Base-by-base conservation (phyloP, 2,888 invertebrate genomes). In the Leucophenga montana region DNA sequence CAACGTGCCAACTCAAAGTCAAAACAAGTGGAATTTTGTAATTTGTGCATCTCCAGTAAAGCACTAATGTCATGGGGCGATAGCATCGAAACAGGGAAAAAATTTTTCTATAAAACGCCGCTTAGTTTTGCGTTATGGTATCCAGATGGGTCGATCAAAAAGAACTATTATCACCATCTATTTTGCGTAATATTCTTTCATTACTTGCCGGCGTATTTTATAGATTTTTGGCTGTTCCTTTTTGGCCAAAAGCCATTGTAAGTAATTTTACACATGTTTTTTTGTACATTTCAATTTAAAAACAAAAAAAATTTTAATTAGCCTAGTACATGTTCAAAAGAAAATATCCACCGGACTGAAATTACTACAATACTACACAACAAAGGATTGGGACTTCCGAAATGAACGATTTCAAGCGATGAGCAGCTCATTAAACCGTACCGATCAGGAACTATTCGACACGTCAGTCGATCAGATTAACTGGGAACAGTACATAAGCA, bases 1-100 rank as follows among this genome's bases (percentile, higher is more conserved):
- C 91, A 92, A 71, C 90, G 91, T 5, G 92, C 90, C 6, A 76
- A 78, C 20, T 78, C 73, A 46, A 76, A 80, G 46, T 67, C 72
- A 1, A 77, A 78, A 84, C 87, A 87, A 72, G 78, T 86, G 0
- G 85, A 88, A 44, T 88, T 85, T 67, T 86, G 84, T 88, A 97
- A 97, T 86, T 90, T 95, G 70, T 94, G 95, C 6, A 92, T 94
- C 20, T 94, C 95, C 0, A 91, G 91, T 8, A 91, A 94, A 56
- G 94, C 96, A 77, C 93, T 95, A 0, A 88, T 97, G 57, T 94
- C 94, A 0, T 99, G 98, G 98, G 94, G 94, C 0, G 91, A 93
- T 69, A 93, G 95, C 54, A 90, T 97, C 72, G 92, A 93, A 69
- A 90, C 92, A 70, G 94, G 94, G 83, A 90, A 90, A 75, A 89